These are phyloP conservation scores for Anas acuta DNA, from an alignment of 2,797 vertebrate genomes.

Conservation along the genomic window DNA sequence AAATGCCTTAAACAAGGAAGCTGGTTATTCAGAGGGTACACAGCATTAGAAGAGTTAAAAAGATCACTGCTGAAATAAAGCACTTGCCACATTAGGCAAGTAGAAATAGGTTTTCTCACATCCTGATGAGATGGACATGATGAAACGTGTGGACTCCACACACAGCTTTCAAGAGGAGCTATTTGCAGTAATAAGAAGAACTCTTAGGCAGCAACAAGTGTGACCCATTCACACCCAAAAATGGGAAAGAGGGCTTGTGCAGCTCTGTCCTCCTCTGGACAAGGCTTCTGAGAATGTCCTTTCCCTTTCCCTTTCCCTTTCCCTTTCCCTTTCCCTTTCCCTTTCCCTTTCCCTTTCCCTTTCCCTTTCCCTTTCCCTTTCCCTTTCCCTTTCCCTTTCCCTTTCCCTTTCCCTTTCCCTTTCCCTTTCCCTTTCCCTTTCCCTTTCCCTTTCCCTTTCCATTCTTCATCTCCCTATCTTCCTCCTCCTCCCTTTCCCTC, in stretches of 20 bases:
- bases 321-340: no score
- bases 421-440: neutral
- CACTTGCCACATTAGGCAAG: neutral
- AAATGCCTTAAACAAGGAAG: neutral
- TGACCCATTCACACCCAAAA: neutral
- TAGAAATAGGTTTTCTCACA: constrained; percentile 17
- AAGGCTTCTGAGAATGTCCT: neutral
- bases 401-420: neutral
- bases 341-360: neutral
- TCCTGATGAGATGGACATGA: neutral
- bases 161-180: neutral
- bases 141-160: neutral
- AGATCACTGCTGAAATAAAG: neutral
- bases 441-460: fast-evolving
- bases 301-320: no score
- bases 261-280: neutral
- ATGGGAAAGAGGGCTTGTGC: neutral
- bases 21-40: neutral
- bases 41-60: neutral
- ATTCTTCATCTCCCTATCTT: neutral
- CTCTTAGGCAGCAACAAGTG: neutral
- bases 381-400: no score
- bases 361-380: no score
- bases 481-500: neutral
- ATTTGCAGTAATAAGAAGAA: neutral